Conservation (phyloP, 2,888 invertebrate species). For the Clepsis dumicolana region DNA sequence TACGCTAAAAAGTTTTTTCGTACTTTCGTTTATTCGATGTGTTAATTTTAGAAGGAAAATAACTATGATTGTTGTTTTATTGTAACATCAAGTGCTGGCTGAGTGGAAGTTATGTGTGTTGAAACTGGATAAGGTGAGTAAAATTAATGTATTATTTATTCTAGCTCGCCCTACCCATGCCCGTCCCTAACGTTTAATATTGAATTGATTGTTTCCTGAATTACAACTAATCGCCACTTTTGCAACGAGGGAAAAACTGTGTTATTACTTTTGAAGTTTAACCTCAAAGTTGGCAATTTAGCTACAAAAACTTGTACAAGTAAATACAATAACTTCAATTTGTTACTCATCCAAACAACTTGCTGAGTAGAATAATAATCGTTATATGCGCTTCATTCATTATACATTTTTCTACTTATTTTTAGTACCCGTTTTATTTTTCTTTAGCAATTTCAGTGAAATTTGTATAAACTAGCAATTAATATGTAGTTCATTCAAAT, state of each 20-base stretch:
- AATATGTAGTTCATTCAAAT: no score
- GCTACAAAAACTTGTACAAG: neutral
- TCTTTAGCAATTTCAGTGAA: no score
- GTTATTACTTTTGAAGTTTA: neutral
- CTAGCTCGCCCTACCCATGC: neutral
- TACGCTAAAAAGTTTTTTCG: slow-evolving; percentile 47
- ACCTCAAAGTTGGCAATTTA: neutral
- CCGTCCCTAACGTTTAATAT: neutral
- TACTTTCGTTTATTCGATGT: slow-evolving; percentile 34
- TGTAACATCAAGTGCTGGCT: neutral
- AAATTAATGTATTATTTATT: slow-evolving; percentile 10
- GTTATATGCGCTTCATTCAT: no score
- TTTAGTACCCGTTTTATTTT: no score
- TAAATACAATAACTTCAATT: neutral
- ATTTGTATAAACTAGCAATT: no score
- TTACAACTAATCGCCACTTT: neutral
- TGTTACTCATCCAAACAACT: neutral
- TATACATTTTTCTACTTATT: no score
- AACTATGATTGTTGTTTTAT: neutral
- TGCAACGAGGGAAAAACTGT: neutral
- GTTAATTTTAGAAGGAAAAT: neutral
- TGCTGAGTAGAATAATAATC: no score
- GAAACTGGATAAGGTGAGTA: slow-evolving; percentile 34
- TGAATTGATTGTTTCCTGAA: neutral
- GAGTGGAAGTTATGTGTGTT: slow-evolving; percentile 15